These are phyloP conservation scores for Gymnobelideus leadbeateri DNA, from an alignment of 2,113 vertebrate genomes.

Conservation along the genomic window DNA sequence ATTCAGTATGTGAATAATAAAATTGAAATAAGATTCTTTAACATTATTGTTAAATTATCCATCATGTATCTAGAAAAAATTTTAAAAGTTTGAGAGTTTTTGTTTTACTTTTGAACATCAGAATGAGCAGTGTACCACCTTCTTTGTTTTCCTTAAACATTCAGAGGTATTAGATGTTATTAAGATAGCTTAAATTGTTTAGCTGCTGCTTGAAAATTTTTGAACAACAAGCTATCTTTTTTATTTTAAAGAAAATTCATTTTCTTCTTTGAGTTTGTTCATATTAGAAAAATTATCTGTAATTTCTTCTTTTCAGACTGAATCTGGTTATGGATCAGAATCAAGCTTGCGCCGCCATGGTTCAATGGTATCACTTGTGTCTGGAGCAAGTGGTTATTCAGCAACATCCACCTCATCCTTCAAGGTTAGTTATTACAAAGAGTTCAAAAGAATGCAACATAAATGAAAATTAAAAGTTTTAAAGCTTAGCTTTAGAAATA, in stretches of 20 bases:
- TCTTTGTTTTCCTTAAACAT: neutral
- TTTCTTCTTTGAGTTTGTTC: constrained; percentile 55
- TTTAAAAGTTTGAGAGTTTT: neutral
- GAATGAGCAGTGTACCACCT: neutral
- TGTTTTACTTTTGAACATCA: neutral
- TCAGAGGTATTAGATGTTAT: neutral
- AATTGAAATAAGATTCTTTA: neutral
- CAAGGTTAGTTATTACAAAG: constrained; percentile 88
- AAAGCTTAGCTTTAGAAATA: neutral
- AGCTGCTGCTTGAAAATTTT: constrained; percentile 21
- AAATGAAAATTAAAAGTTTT: neutral
- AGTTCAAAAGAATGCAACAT: constrained; percentile 9
- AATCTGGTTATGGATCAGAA: constrained; percentile 98
- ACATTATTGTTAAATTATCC: neutral
- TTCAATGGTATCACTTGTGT: constrained; percentile 97
- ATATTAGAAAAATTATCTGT: constrained; percentile 45
- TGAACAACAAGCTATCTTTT: neutral
- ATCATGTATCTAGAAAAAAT: neutral
- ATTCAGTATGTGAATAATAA: neutral
- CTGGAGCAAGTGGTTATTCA: constrained; percentile 96
- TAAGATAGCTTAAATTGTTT: neutral
- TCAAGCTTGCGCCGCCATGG: constrained; percentile 95
- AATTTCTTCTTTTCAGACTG: constrained; percentile 87
- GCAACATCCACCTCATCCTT: constrained; percentile 98
- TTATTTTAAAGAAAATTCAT: constrained; percentile 27